A percentile compares a stretch with the other conserved stretches of the same genome.
phyloP scores from a whole-genome alignment of 35 echinoderm and acorn worm genomes.

The Apostichopus californicus region DNA sequence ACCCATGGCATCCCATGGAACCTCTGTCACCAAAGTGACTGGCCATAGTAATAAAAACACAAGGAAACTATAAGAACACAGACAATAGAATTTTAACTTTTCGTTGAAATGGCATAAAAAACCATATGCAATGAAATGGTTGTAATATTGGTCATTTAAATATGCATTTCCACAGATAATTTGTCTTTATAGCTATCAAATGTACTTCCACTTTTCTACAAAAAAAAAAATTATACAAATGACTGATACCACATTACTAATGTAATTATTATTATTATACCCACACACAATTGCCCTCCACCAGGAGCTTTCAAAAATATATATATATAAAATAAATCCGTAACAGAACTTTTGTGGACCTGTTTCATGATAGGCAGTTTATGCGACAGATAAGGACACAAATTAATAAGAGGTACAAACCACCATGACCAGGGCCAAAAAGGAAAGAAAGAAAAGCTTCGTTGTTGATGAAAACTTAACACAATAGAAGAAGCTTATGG shows the following conservation, averaged over 20 bases:
- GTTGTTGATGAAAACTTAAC: too few species aligned
- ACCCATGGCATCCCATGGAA: too few species aligned
- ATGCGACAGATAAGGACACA: background rate
- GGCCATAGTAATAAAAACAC: too few species aligned
- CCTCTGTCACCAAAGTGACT: too few species aligned
- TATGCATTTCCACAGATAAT: conserved; percentile 12
- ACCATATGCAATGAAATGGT: conserved; percentile 3
- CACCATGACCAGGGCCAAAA: too few species aligned
- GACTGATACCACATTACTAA: background rate
- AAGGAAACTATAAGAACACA: background rate
- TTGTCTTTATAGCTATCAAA: conserved; percentile 8
- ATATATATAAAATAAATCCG: conserved; percentile 3
- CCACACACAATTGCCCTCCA: background rate
- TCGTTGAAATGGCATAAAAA: background rate
- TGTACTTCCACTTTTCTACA: background rate
- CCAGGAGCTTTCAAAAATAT: background rate
- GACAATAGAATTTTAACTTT: background rate
- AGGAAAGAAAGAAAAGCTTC: too few species aligned
- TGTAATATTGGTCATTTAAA: conserved; percentile 1
- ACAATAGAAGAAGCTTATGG: too few species aligned
- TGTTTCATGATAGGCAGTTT: conserved; percentile 10
- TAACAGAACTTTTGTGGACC: background rate
- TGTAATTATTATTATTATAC: background rate
- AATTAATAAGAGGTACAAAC: too few species aligned
- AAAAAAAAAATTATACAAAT: background rate